phyloP scores from a whole-genome alignment of 2,113 vertebrate genomes.

The Limanda limanda region DNA sequence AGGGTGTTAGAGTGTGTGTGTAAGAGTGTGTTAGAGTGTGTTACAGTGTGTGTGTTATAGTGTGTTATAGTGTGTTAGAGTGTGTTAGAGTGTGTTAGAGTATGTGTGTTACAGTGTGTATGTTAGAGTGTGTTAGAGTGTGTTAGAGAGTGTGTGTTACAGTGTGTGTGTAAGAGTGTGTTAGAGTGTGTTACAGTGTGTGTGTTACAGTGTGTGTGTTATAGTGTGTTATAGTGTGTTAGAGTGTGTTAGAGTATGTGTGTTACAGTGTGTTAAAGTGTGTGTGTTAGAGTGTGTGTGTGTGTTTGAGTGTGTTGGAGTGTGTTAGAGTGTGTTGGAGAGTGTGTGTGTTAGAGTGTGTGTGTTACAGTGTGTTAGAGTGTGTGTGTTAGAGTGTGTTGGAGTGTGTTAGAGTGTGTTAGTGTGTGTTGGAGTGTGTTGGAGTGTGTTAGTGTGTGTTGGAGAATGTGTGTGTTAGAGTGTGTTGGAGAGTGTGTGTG shows the following conservation, averaged over 20 bases:
- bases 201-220: not conserved
- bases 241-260: not conserved
- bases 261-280: conserved; percentile 7
- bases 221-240: not conserved
- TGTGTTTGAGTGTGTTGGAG: not conserved
- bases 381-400: not conserved
- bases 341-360: conserved; percentile 15
- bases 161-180: conserved; percentile 12
- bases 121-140: not conserved
- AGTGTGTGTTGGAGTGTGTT: no score
- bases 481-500: not conserved
- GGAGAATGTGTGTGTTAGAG: no score
- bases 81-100: not conserved
- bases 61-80: not conserved
- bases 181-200: not conserved
- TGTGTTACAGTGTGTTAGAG: no score
- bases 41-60: conserved; percentile 4
- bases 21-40: not conserved
- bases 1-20: no score
- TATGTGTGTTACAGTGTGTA: conserved; percentile 14
- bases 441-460: not conserved
- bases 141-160: no score
- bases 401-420: not conserved
- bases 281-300: no score
- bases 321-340: not conserved